A percentile compares a stretch with the other conserved stretches of the same genome.
Evolutionary conservation across 1,140 invertebrate genomes (phyloP).

Genomic region (Drosophila novamexicana): DNA sequence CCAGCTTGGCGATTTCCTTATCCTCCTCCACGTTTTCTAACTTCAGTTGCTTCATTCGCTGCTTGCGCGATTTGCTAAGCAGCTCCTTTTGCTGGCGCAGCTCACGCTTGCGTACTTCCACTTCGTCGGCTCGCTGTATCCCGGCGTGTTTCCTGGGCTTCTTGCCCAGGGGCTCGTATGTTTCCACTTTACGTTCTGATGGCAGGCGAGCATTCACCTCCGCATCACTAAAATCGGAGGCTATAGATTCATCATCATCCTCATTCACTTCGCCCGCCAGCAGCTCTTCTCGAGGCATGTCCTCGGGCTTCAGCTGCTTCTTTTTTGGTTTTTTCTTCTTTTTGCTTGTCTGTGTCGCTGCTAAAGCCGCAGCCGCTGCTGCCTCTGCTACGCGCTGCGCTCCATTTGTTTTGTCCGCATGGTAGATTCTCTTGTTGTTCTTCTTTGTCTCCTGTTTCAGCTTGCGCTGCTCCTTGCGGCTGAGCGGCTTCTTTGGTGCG

Average conservation of each 20-base stretch:
- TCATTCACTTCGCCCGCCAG: constrained; percentile 58
- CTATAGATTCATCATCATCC: constrained; percentile 78
- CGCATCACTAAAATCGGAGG: constrained; percentile 79
- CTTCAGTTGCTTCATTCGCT: constrained; percentile 87
- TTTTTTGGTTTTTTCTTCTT: constrained; percentile 50
- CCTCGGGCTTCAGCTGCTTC: constrained; percentile 52
- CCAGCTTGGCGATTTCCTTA: constrained; percentile 90
- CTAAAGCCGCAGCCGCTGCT: constrained; percentile 46
- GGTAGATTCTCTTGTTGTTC: constrained; percentile 82
- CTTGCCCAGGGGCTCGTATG: constrained; percentile 42
- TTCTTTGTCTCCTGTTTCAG: constrained; percentile 86
- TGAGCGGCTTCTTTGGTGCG: constrained; percentile 52
- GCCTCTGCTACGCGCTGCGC: constrained; percentile 64
- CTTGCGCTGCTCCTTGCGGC: constrained; percentile 87
- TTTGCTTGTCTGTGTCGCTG: constrained; percentile 33
- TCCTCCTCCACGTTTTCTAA: constrained; percentile 92
- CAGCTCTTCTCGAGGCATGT: constrained; percentile 59
- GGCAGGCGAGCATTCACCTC: constrained; percentile 67
- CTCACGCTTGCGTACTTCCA: constrained; percentile 79
- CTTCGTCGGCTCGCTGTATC: constrained; percentile 64
- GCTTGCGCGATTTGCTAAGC: constrained; percentile 86
- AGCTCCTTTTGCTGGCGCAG: constrained; percentile 85
- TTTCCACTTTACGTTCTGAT: constrained; percentile 28
- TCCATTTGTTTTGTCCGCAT: constrained; percentile 69
- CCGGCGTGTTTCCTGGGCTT: constrained; percentile 37